A percentile compares a stretch with the other conserved stretches of the same genome.
Evolutionary conservation across 2,797 vertebrate species (phyloP).

Genomic region (Malacoraja senta): DNA sequence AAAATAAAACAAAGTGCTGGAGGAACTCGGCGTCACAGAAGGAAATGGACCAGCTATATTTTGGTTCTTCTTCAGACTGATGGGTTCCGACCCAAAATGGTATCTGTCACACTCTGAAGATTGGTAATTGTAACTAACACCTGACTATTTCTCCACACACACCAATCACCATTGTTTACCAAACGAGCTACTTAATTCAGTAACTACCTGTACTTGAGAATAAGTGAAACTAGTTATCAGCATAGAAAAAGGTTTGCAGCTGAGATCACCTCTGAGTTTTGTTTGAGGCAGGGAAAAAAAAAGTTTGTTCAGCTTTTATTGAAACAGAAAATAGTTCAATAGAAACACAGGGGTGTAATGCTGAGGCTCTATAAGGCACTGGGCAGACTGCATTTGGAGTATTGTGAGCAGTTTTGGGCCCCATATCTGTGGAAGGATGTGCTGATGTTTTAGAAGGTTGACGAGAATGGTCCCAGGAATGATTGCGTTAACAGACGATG

Average conservation of each 20-base stretch:
- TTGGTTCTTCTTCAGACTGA: too few species aligned
- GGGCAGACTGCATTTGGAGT: too few species aligned
- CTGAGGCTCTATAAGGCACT: too few species aligned
- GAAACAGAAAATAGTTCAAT: not conserved
- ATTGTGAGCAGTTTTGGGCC: too few species aligned
- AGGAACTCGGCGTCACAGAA: too few species aligned
- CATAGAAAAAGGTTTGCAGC: not conserved
- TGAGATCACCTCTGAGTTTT: not conserved
- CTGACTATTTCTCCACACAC: not conserved
- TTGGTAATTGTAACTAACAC: not conserved
- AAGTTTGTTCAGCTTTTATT: not conserved
- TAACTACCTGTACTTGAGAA: not conserved
- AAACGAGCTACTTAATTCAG: not conserved
- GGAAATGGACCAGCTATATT: too few species aligned
- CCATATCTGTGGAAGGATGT: too few species aligned
- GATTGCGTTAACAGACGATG: too few species aligned
- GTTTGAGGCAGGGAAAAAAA: not conserved
- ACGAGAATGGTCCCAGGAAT: too few species aligned
- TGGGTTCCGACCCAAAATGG: too few species aligned
- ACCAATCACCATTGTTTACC: not conserved
- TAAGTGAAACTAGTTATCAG: not conserved
- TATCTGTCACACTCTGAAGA: not conserved
- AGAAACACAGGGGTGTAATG: too few species aligned
- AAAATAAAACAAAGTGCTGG: not conserved
- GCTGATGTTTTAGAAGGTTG: too few species aligned